phyloP scores from a whole-genome alignment of 2,113 vertebrate species.

The Trochalopteron elliotii region DNA sequence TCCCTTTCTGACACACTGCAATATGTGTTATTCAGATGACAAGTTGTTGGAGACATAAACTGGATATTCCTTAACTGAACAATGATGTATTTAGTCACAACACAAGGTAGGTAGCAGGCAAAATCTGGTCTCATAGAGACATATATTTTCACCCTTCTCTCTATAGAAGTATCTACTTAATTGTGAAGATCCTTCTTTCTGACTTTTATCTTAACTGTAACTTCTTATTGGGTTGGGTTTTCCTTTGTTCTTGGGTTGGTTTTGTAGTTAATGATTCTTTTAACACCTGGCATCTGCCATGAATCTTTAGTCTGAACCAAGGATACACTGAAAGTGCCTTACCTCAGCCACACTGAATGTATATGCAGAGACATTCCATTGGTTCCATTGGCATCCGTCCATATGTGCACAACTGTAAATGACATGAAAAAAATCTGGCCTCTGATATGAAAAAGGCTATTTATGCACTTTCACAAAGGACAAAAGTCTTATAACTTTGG shows the following conservation, averaged over 20 bases:
- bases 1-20: neutral
- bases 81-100: neutral
- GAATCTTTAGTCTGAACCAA: neutral
- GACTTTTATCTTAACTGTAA: neutral
- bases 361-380: slow-evolving; percentile 19
- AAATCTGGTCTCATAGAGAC: neutral
- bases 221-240: neutral
- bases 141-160: neutral
- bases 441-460: slow-evolving; percentile 61
- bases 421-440: slow-evolving; percentile 44
- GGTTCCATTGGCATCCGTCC: neutral
- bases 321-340: neutral
- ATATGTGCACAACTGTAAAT: slow-evolving; percentile 11
- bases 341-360: neutral
- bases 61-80: neutral
- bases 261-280: neutral
- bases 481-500: slow-evolving; percentile 75
- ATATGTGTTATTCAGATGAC: neutral
- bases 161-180: neutral
- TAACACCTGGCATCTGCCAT: neutral
- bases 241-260: neutral
- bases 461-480: slow-evolving; percentile 70
- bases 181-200: neutral
- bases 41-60: neutral
- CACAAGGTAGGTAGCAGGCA: neutral